A percentile compares a stretch with the other conserved stretches of the same genome.
phyloP scores from a whole-genome alignment of 2,888 invertebrate genomes.

The Lasioglossum marginatum region DNA sequence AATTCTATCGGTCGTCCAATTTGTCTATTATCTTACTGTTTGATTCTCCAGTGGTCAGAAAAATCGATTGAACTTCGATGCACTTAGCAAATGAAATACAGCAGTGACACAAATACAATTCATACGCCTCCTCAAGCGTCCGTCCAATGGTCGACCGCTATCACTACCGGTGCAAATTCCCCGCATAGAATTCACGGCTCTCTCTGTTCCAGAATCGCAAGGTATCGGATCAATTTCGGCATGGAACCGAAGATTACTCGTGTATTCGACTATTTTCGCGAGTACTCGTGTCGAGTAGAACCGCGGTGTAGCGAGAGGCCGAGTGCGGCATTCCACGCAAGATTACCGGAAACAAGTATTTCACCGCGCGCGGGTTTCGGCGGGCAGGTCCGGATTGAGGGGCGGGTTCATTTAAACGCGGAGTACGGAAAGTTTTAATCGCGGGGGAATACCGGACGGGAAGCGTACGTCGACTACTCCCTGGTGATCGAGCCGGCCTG shows the following conservation, averaged over 20 bases:
- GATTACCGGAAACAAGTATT: slow-evolving; percentile 12
- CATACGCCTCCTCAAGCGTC: background rate
- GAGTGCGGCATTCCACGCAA: background rate
- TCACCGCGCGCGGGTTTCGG: background rate
- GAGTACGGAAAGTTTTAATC: slow-evolving; percentile 39
- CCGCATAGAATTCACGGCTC: background rate
- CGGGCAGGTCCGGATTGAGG: background rate
- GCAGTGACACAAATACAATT: background rate
- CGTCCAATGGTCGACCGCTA: background rate
- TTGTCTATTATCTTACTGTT: background rate
- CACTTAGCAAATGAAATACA: background rate
- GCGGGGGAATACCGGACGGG: background rate
- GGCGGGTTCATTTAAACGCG: slow-evolving; percentile 17
- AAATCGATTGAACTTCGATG: no score
- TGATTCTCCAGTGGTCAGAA: no score
- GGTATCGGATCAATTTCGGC: background rate
- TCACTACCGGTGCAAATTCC: background rate
- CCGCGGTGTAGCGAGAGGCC: background rate
- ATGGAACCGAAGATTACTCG: background rate
- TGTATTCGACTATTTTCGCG: background rate
- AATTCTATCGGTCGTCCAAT: background rate
- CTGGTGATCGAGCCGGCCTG: slow-evolving; percentile 1
- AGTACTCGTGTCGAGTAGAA: slow-evolving; percentile 4
- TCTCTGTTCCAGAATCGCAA: background rate
- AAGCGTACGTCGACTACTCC: background rate